phyloP scores from a whole-genome alignment of 2,113 vertebrate species.

The Rhea pennata region DNA sequence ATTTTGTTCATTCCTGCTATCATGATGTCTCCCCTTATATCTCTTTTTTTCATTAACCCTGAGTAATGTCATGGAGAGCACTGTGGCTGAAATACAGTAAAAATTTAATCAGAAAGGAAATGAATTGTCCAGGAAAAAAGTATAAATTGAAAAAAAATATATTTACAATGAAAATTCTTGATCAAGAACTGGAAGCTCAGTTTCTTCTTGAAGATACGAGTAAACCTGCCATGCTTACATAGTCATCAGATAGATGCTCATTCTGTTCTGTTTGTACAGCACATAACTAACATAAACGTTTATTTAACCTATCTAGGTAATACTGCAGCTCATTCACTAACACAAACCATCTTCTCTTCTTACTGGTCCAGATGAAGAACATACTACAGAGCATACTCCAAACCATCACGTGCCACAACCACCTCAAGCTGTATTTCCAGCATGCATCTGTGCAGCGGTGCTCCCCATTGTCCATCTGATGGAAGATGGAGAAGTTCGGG shows the following conservation, averaged over 20 bases:
- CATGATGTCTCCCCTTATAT: neutral
- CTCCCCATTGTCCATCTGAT: conserved; percentile 97
- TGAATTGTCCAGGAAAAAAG: neutral
- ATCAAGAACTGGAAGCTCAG: neutral
- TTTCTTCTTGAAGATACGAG: neutral
- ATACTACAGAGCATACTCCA: conserved; percentile 93
- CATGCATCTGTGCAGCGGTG: conserved; percentile 97
- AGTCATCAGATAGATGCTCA: neutral
- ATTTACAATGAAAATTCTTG: neutral
- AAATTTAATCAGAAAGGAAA: neutral
- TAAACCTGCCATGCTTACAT: neutral
- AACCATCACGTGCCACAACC: conserved; percentile 96
- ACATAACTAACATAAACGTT: neutral
- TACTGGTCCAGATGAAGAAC: conserved; percentile 87
- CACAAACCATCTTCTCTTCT: neutral
- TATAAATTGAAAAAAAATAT: neutral
- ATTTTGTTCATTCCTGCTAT: neutral
- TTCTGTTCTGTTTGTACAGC: neutral
- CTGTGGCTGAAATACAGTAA: neutral
- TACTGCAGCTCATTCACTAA: neutral
- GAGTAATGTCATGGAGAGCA: neutral
- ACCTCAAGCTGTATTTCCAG: conserved; percentile 96
- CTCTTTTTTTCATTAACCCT: neutral
- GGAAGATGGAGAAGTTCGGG: conserved; percentile 97
- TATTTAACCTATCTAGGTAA: neutral